These are phyloP conservation scores for Neosalanx taihuensis DNA, from an alignment of 2,797 vertebrate genomes.

Conservation along the genomic window DNA sequence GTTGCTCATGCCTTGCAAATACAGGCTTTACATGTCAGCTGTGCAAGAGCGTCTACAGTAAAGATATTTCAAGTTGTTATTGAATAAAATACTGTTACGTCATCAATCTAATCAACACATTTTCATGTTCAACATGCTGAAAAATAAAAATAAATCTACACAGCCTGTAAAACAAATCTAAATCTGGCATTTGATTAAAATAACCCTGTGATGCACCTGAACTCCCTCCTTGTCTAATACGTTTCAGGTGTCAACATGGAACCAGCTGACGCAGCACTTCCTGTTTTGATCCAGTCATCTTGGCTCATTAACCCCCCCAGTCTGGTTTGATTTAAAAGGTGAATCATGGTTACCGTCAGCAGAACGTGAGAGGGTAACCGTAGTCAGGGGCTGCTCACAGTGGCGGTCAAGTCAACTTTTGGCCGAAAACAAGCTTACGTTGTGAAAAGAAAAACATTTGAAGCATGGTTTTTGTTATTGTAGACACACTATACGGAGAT, in stretches of 20 bases:
- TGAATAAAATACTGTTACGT: too few relatives aligned
- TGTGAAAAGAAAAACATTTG: neutral
- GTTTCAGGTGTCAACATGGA: constrained; percentile 4
- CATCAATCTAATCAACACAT: too few relatives aligned
- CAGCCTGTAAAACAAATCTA: neutral
- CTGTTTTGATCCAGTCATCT: constrained; percentile 29
- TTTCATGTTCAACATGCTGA: neutral
- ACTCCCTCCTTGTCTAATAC: neutral
- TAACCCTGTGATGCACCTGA: neutral
- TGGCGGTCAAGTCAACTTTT: constrained; percentile 1
- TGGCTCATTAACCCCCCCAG: constrained; percentile 3
- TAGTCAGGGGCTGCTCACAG: constrained; percentile 29
- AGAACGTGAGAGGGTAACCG: constrained; percentile 10
- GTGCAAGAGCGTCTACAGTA: neutral
- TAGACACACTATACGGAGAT: neutral
- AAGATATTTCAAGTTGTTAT: too few relatives aligned
- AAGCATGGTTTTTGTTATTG: neutral
- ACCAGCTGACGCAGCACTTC: neutral
- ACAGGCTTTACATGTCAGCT: neutral
- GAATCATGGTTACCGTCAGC: constrained; percentile 28
- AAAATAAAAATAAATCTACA: neutral
- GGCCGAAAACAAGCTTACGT: neutral
- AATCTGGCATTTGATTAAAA: neutral
- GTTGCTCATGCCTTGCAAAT: neutral
- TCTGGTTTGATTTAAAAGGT: constrained; percentile 27